Evolutionary conservation across 2,888 invertebrate species (phyloP), one percentile per base, ranked within the genome.

Genomic region (Mylabris sibirica): DNA sequence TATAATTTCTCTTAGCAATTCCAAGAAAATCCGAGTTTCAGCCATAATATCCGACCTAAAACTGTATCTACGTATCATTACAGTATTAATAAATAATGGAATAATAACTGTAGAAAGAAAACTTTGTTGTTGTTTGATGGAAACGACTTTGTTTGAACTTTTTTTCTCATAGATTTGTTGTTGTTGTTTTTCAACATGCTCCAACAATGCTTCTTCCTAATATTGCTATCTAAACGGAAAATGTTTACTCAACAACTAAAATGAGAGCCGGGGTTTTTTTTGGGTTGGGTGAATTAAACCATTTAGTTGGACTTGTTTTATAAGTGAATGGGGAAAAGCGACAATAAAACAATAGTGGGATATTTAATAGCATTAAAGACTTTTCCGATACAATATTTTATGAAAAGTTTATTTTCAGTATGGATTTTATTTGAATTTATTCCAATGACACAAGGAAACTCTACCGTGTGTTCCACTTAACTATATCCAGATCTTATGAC

Each of bases 371-470:
- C 1, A 38, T 35, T 60, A 38, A 20, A 9, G 24, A 24, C 24
- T 35, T 61, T 61, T 41, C 8, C 65, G 49, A 30, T 65, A 61
- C 14, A 49, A 38, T 65, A 60, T 65, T 65, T 53, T 53, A 65
- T 65, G 61, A 60, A 44, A 14, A 49, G 35, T 9, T n/a, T n/a
- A 11, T 22, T 22, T 60, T 60, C 17, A 20, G 8, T 41, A n/a
- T 30, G 34, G 26, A 20, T 34, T 60, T 65, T 44, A 6, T 26
- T 24, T 24, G 49, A 49, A 44, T 60, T 65, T 60, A 65, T 60
- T n/a, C n/a, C 60, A 20, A 17, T 20, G 57, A 44, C 22, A 57
- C 22, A 17, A 17, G 44, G 17, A 44, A 17, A 17, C 44, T 44
- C 44, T 17, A n/a, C n/a, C n/a, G n/a, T n/a, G n/a, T n/a, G n/a